Evolutionary conservation across 53 echinoderm and acorn worm genomes (phyloP).

Genomic region (Actinopyga echinites): DNA sequence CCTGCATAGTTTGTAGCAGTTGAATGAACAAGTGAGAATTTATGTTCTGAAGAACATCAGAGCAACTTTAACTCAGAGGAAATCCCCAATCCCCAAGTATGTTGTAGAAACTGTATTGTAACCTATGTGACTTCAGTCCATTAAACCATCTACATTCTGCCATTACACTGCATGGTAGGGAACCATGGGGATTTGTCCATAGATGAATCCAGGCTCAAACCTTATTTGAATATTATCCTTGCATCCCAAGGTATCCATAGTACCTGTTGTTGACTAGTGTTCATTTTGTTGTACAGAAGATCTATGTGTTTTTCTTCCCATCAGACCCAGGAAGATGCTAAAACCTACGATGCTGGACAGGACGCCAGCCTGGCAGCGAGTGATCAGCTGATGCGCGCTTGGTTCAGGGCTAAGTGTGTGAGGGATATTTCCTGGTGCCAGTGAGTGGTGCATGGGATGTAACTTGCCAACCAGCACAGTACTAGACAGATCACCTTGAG

Average conservation of each 20-base stretch:
- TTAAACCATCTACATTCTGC: no score
- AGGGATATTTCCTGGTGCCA: constrained; percentile 78
- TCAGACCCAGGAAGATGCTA: constrained; percentile 84
- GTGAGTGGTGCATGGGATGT: not conserved
- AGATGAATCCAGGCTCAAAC: no score
- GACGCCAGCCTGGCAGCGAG: constrained; percentile 55
- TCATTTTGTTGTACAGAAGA: not conserved
- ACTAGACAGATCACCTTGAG: not conserved
- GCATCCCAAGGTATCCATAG: not conserved
- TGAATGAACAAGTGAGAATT: no score
- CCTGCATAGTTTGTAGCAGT: no score
- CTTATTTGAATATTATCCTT: no score
- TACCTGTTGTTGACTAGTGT: not conserved
- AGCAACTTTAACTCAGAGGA: no score
- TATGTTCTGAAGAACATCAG: no score
- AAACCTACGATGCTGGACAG: constrained; percentile 47
- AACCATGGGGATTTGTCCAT: no score
- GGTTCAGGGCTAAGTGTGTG: constrained; percentile 81
- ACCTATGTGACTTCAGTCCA: no score
- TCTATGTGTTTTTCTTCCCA: not conserved
- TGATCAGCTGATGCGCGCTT: constrained; percentile 69
- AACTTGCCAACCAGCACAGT: not conserved
- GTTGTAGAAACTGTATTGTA: no score
- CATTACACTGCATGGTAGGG: no score
- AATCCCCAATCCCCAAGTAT: no score